Conservation (phyloP, 2,113 vertebrate genomes). For the Lophura nycthemera region DNA sequence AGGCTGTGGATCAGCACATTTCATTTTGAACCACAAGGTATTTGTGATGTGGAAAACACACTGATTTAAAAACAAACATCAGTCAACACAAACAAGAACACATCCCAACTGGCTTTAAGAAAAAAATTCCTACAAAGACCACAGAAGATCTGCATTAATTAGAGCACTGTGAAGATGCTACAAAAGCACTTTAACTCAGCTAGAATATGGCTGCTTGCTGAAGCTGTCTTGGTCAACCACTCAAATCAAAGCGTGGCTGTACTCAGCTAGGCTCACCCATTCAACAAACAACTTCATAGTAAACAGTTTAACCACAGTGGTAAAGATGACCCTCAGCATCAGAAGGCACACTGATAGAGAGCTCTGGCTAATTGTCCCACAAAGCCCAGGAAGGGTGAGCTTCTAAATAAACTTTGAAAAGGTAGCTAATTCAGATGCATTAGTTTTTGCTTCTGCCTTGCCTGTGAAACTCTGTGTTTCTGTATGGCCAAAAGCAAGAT, state of each 20-base stretch:
- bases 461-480: background rate
- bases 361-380: background rate
- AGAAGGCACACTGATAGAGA: background rate
- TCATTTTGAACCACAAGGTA: background rate
- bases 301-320: background rate
- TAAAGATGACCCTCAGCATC: background rate
- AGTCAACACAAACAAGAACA: background rate
- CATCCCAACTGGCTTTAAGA: background rate
- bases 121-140: background rate
- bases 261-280: background rate
- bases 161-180: background rate
- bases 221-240: background rate
- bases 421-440: background rate
- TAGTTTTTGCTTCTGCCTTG: background rate
- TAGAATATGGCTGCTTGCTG: background rate
- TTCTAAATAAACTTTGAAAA: background rate
- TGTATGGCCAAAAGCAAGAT: background rate
- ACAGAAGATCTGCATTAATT: background rate
- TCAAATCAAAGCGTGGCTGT: background rate
- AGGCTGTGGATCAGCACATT: background rate
- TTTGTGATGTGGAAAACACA: background rate
- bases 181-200: background rate
- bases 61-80: background rate
- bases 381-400: background rate
- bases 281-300: background rate